Conservation (phyloP, 2,797 vertebrate genomes). For the Buceros bicornis region DNA sequence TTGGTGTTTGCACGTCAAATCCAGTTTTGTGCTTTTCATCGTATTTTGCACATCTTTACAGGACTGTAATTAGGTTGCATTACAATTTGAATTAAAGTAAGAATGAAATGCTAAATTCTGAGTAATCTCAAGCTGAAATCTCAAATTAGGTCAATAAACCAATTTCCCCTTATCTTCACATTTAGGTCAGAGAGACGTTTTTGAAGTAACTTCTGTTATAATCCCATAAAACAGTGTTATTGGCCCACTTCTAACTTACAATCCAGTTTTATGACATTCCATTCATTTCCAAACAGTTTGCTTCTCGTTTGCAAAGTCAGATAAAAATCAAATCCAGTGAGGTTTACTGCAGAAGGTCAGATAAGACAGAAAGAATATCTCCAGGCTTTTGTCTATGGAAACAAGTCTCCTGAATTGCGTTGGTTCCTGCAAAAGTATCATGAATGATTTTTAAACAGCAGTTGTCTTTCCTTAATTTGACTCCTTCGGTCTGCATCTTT, state of each 20-base stretch:
- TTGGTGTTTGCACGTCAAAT: neutral
- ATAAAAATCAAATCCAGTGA: constrained; percentile 7
- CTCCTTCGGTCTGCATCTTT: neutral
- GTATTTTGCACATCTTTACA: neutral
- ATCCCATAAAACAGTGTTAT: neutral
- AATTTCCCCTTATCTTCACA: neutral
- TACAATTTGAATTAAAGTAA: neutral
- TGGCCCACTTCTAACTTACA: constrained; percentile 23
- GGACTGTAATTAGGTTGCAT: neutral
- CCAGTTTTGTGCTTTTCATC: neutral
- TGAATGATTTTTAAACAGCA: neutral
- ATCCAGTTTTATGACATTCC: constrained; percentile 53
- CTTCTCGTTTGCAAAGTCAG: constrained; percentile 4
- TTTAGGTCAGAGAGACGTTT: neutral
- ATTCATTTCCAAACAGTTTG: constrained; percentile 24
- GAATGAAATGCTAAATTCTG: neutral
- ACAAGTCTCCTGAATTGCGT: neutral
- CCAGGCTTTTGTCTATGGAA: constrained; percentile 15
- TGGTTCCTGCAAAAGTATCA: neutral
- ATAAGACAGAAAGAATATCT: constrained; percentile 39
- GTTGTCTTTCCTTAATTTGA: neutral
- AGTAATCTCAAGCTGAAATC: neutral
- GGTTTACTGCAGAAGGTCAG: constrained; percentile 30
- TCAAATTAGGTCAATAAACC: neutral
- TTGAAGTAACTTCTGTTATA: neutral